Base-by-base conservation (phyloP, 1,140 invertebrate species). In the Heliconius hewitsoni region DNA sequence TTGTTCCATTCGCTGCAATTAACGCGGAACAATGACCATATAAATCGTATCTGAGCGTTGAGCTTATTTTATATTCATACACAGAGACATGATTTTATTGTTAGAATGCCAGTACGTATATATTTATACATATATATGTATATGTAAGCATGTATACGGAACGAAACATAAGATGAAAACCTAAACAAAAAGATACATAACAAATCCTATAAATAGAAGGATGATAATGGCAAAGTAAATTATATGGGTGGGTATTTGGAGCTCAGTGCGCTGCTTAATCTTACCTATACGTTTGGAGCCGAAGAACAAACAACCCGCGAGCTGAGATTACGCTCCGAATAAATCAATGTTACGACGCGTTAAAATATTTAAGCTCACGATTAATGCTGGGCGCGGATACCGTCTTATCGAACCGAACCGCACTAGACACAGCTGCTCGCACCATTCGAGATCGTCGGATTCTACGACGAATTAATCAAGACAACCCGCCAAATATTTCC, bases 261-360 rank as follows among this genome's bases (percentile, higher is more conserved):
- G 87, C 90, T 84, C 85, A 85, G 89, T 85, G 88, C 83, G 86
- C 82, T 84, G 83, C 85, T 83, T 93, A 92, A 93, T 94, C 93
- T 93, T 86, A 90, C 89, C 90, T 92, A 93, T 93, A 94, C 91
- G 91, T 93, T 90, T 93, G 86, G 87, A 93, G 93, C 89, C 91
- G 86, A 85, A 90, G 91, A 93, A 93, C 93, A 94, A 94, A 94
- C 93, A 94, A 93, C 88, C 92, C 91, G 86, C 91, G 91, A 90
- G 91, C 88, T 85, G 87, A 93, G 93, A 93, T 94, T 93, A 93
- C 88, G 90, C 86, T 88, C 81, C 87, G 89, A 92, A 94, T 94
- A 94, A 94, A 94, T 94, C 93, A 94, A 94, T 94, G 92, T 93
- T 94, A 91, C 91, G 89, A 93, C 92, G 93, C 91, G 93, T 94